Evolutionary conservation across 2,888 invertebrate species (phyloP).

Genomic region (Megastigmus dorsalis): DNA sequence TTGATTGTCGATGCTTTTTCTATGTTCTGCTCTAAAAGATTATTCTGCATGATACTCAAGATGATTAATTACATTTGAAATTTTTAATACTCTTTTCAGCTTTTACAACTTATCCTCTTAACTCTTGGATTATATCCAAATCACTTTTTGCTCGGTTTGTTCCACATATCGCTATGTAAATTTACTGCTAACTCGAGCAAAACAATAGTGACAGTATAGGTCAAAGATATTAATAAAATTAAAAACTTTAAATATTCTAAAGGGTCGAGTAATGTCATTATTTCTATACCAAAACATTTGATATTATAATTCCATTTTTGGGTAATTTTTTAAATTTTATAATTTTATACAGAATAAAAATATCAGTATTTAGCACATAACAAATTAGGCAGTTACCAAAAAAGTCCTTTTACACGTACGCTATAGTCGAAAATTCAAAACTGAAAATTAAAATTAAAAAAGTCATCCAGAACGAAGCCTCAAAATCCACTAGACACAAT

Average conservation of each 20-base stretch:
- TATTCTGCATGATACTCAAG: neutral
- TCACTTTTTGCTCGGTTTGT: neutral
- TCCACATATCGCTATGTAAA: neutral
- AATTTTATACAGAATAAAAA: too few relatives aligned
- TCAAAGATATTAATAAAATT: too few relatives aligned
- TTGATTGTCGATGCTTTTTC: neutral
- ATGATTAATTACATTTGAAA: slow-evolving; percentile 20
- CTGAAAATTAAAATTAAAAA: neutral
- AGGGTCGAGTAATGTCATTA: too few relatives aligned
- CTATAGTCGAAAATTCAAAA: neutral
- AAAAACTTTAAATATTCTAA: too few relatives aligned
- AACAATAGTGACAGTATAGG: too few relatives aligned
- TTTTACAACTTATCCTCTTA: slow-evolving; percentile 3
- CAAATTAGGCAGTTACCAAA: too few relatives aligned
- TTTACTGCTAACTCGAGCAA: neutral
- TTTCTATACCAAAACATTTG: too few relatives aligned
- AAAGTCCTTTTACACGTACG: too few relatives aligned
- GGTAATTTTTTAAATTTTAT: too few relatives aligned
- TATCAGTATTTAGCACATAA: too few relatives aligned
- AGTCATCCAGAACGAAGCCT: neutral
- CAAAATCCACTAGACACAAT: slow-evolving; percentile 7
- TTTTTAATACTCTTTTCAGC: neutral
- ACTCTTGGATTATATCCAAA: slow-evolving; percentile 2
- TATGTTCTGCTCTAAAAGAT: neutral
- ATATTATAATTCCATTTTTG: too few relatives aligned